A percentile compares a stretch with the other conserved stretches of the same genome.
These are phyloP conservation scores for Cuniculus paca DNA, from an alignment of 2,797 vertebrate species.

Conservation along the genomic window DNA sequence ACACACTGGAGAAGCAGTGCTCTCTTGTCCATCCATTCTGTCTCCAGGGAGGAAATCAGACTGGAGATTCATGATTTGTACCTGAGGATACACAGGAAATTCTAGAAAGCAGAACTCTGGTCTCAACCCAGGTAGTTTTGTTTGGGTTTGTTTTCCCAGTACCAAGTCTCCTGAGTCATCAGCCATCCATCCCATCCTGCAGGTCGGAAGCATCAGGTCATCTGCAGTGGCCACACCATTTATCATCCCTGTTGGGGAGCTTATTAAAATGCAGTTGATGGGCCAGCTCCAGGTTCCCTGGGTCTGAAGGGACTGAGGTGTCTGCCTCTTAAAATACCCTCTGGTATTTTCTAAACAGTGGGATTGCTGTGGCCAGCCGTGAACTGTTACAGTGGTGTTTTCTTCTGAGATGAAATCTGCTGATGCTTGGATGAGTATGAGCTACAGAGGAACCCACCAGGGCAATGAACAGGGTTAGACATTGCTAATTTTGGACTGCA, in stretches of 20 bases:
- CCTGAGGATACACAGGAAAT: background rate
- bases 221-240: background rate
- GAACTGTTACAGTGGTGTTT: background rate
- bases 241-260: background rate
- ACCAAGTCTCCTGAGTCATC: background rate
- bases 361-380: background rate
- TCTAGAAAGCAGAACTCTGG: background rate
- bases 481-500: background rate
- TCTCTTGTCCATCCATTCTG: background rate
- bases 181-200: background rate
- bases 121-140: background rate
- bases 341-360: background rate
- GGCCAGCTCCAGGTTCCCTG: no score
- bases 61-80: background rate
- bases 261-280: background rate
- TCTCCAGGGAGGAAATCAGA: background rate
- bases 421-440: background rate
- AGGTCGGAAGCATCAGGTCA: background rate
- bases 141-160: background rate
- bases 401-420: constrained; percentile 12
- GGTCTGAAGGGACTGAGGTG: background rate
- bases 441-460: background rate
- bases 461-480: background rate
- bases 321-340: background rate
- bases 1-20: background rate